Evolutionary conservation across 2,888 invertebrate genomes (phyloP), one percentile per base, ranked within the genome.

Genomic region (Stegophylla sp.): DNA sequence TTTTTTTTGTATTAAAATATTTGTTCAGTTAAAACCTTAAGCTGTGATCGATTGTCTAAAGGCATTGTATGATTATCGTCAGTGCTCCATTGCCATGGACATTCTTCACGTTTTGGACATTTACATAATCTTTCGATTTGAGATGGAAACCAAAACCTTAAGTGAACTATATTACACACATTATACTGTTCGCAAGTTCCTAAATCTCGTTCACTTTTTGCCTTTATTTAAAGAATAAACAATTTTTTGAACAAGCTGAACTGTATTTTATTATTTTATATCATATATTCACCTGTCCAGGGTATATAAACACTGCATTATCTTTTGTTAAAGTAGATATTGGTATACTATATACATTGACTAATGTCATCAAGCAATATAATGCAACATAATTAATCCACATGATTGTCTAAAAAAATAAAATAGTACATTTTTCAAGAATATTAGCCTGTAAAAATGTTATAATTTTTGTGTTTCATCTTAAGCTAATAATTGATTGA

Each of bases 111-210:
- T 23, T 84, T 86, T 10, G 90, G 86, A 86, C 92, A 92, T 73
- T 89, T 89, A 83, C 91, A 92, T 74, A 91, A 86, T 17, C 91
- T 88, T 85, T 91, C 88, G 0, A 90, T 88, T 82, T 90, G 88
- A 41, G 88, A 86, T 63, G 89, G 87, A 75, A 89, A 87, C 91
- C 91, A 91, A 86, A 89, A 89, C 66, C 90, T 87, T 84, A 85
- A 86, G 84, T 90, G 86, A 83, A 90, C 86, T 82, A 89, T 88
- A 72, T 89, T 88, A 85, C 91, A 91, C 53, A 89, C 89, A 82
- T 87, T 88, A 15, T 87, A 86, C 72, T 86, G 84, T 23, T 83
- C 84, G 85, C 91, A 92, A 48, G 86, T 84, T 1, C 88, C 87
- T 84, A 92, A 86, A 82, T 90, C 89, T 83, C 89, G 88, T 86